Base-by-base conservation (phyloP, 1,140 invertebrate genomes). In the Parapsyche elsis region DNA sequence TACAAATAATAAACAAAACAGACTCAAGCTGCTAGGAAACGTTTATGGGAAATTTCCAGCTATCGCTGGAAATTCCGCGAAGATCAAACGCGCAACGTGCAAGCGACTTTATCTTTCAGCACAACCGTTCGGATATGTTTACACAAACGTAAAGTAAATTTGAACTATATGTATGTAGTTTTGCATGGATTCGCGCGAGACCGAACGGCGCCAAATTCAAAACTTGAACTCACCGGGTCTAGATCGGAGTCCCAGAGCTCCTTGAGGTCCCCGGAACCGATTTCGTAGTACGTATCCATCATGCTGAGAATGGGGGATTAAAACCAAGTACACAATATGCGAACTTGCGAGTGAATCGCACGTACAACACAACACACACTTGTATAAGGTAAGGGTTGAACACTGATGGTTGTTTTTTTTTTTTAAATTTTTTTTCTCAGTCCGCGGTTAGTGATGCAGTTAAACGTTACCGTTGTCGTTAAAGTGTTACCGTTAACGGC, bases 191-290 rank as follows among this genome's bases (percentile, higher is more conserved):
- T 53, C 57, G 21, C 14, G 5, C 16, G 7, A 21, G 7, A 61
- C 16, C 57, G 57, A 53, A 53, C 57, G 57, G 57, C 57, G 57
- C 57, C 14, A 61, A 61, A 61, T 61, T 61, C 57, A 19, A 61
- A 61, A 19, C 57, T 19, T 7, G 14, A 16, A 14, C 73, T 93
- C 88, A 94, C 92, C 91, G 93, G 91, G 86, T 94, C 93, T 84
- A 94, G 90, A 89, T 94, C 94, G 84, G 92, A 91, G 85, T 94
- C 93, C 93, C 93, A 94, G 84, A 94, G 89, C 86, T 94, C 93
- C 87, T 92, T 92, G 84, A 94, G 90, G 87, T 94, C 93, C 84
- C 92, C 90, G 77, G 89, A 90, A 78, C 87, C 89, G 86, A 92
- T 91, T 88, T 93, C 92, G 88, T 92, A 93, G 86, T 92, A 93